phyloP scores from a whole-genome alignment of 2,888 invertebrate genomes.

The Acanthosoma haemorrhoidale region DNA sequence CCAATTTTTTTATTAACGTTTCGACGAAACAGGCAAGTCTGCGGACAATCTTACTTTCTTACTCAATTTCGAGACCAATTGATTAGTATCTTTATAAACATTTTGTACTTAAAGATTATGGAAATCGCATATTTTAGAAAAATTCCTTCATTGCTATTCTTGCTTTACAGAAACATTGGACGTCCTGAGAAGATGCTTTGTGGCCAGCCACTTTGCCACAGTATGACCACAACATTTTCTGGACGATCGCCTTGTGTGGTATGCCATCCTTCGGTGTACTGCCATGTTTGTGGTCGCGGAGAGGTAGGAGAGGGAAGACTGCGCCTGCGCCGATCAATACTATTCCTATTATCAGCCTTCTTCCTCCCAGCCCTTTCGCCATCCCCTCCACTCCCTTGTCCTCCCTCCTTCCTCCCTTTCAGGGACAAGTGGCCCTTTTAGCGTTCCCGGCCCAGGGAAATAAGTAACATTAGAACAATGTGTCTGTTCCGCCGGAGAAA shows the following conservation, averaged over 20 bases:
- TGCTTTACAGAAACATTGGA: too few species aligned
- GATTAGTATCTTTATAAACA: too few species aligned
- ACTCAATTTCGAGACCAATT: too few species aligned
- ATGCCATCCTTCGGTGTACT: not conserved
- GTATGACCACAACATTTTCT: too few species aligned
- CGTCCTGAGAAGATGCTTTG: too few species aligned
- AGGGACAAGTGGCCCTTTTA: not conserved
- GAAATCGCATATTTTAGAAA: too few species aligned
- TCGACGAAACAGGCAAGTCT: too few species aligned
- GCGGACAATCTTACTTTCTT: too few species aligned
- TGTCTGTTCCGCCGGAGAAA: not conserved
- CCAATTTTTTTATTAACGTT: too few species aligned
- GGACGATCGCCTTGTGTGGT: not conserved
- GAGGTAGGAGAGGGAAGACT: not conserved
- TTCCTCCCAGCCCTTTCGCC: not conserved
- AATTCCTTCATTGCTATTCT: too few species aligned
- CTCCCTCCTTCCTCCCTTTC: not conserved
- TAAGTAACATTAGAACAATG: conserved; percentile 8
- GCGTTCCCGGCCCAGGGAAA: not conserved
- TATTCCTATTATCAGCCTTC: not conserved
- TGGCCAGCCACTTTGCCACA: too few species aligned
- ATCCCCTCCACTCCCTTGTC: not conserved
- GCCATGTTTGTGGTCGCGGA: not conserved
- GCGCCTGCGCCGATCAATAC: conserved; percentile 8
- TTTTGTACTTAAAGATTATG: too few species aligned